Conservation (phyloP, 2,797 vertebrate genomes). For the Dermochelys coriacea region DNA sequence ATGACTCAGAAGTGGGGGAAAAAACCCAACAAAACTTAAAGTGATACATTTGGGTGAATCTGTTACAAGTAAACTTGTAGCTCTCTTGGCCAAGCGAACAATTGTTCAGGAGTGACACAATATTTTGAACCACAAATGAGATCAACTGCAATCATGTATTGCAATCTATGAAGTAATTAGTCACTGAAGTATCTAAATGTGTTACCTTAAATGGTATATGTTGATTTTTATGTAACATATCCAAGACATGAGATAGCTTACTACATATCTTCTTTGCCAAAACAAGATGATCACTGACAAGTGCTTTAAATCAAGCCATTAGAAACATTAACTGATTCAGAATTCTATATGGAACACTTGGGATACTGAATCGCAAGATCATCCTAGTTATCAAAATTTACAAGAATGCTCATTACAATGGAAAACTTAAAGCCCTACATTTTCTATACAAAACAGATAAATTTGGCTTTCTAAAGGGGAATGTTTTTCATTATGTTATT, state of each 20-base stretch:
- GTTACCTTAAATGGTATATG: background rate
- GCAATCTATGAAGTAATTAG: conserved; percentile 37
- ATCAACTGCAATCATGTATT: conserved; percentile 2
- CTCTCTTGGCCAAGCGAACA: background rate
- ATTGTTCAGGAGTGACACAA: conserved; percentile 2
- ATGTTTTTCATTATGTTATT: background rate
- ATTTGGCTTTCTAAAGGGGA: background rate
- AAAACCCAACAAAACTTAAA: background rate
- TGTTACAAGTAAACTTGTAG: conserved; percentile 11
- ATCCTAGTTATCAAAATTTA: background rate
- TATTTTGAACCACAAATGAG: background rate
- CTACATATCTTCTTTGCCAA: background rate
- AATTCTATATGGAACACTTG: background rate
- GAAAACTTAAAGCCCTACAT: background rate
- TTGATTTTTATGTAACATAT: conserved; percentile 15
- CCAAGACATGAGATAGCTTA: background rate
- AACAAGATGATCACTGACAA: background rate
- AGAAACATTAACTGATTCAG: background rate
- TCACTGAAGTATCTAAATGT: background rate
- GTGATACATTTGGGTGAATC: background rate
- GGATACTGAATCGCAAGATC: background rate
- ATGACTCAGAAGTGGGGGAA: background rate
- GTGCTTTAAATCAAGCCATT: background rate
- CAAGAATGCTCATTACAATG: background rate
- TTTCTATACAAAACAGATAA: background rate